Evolutionary conservation across 2,113 vertebrate species (phyloP).

Genomic region (Oreotragus oreotragus): DNA sequence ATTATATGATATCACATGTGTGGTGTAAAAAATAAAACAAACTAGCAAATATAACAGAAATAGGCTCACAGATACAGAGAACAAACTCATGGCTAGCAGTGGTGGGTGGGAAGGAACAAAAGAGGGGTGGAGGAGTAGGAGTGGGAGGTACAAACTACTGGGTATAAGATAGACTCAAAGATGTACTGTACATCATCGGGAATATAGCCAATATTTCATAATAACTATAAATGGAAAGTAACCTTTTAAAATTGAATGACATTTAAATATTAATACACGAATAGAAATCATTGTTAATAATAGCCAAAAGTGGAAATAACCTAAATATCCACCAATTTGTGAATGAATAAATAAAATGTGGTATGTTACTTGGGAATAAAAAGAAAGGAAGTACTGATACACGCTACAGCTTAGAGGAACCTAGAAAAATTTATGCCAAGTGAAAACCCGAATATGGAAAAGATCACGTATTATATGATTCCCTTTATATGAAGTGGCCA

Average conservation of each 20-base stretch:
- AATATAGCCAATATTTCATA: neutral
- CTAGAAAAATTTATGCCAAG: neutral
- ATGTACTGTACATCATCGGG: neutral
- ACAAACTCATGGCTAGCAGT: neutral
- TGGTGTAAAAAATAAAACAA: neutral
- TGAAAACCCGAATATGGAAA: neutral
- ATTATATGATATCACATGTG: neutral
- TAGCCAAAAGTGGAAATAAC: neutral
- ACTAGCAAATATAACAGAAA: neutral
- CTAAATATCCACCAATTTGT: neutral
- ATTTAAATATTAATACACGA: neutral
- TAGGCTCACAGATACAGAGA: neutral
- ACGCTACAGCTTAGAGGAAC: neutral
- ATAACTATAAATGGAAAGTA: neutral
- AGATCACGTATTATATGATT: neutral
- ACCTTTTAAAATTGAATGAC: neutral
- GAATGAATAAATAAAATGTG: neutral
- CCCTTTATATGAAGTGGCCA: neutral
- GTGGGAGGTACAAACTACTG: neutral
- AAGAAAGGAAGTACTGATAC: neutral
- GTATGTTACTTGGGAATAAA: neutral
- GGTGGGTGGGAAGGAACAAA: neutral
- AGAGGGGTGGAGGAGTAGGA: neutral
- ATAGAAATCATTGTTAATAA: neutral
- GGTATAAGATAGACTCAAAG: neutral